Evolutionary conservation across 1,140 invertebrate genomes (phyloP).

Genomic region (Drosophila serrata): DNA sequence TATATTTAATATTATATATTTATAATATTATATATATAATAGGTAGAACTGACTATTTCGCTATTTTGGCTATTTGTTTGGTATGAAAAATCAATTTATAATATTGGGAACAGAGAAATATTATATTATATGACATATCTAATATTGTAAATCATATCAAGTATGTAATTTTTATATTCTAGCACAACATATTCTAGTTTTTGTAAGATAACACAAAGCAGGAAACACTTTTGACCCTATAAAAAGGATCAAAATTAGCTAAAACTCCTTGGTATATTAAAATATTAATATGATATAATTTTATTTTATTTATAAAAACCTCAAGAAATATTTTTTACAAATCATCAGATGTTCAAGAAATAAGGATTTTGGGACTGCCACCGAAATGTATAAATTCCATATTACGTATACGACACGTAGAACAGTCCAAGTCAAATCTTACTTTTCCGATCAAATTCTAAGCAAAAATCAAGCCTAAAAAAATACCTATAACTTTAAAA

Average conservation of each 20-base stretch:
- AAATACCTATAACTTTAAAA: not conserved
- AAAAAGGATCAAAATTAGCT: not conserved
- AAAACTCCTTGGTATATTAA: not conserved
- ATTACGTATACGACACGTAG: conserved; percentile 5
- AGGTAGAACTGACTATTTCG: not conserved
- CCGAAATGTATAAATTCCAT: not conserved
- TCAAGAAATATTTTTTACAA: not conserved
- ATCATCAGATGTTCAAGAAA: too few species aligned
- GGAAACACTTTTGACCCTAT: not conserved
- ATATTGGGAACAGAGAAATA: not conserved
- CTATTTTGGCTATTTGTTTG: not conserved
- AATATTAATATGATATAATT: not conserved
- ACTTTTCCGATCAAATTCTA: not conserved
- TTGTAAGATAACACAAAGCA: not conserved
- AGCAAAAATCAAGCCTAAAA: not conserved
- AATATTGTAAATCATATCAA: too few species aligned
- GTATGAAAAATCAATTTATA: not conserved
- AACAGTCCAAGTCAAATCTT: not conserved
- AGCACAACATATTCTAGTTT: too few species aligned
- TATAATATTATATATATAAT: too few species aligned
- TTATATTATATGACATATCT: too few species aligned
- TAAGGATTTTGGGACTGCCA: too few species aligned
- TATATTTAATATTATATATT: too few species aligned
- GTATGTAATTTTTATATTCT: too few species aligned
- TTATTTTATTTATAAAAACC: too few species aligned